A percentile compares a stretch with the other conserved stretches of the same genome.
These are phyloP conservation scores for Melanerpes formicivorus DNA, from an alignment of 2,113 vertebrate species.

Conservation along the genomic window DNA sequence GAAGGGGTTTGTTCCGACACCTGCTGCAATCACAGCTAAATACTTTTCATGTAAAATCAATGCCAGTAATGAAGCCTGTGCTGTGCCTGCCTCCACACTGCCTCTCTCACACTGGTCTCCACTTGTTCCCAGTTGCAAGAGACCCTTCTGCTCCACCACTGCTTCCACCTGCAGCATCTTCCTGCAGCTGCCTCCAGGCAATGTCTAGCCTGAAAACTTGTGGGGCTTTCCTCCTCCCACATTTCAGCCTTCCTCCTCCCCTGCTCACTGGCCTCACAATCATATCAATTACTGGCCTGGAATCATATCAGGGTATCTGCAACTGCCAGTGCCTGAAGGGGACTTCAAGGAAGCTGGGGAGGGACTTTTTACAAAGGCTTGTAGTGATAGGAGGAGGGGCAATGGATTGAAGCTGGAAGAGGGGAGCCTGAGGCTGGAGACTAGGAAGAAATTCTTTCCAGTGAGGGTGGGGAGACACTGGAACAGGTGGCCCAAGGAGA, in stretches of 20 bases:
- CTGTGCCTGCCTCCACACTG: neutral
- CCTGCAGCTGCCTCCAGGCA: accelerated
- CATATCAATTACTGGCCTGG: neutral
- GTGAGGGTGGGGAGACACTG: too few relatives aligned
- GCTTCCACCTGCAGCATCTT: neutral
- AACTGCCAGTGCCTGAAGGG: too few relatives aligned
- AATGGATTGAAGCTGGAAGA: too few relatives aligned
- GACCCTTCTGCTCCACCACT: accelerated
- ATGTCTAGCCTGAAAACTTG: neutral
- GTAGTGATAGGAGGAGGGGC: too few relatives aligned
- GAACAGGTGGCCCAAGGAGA: too few relatives aligned
- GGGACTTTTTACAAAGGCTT: too few relatives aligned
- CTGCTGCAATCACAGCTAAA: slow-evolving; percentile 40
- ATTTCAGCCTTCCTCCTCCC: neutral
- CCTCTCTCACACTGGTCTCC: neutral
- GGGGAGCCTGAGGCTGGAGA: too few relatives aligned
- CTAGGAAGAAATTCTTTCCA: too few relatives aligned
- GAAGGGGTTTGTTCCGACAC: slow-evolving; percentile 50
- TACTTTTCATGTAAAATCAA: neutral
- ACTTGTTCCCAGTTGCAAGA: neutral
- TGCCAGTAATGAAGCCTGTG: neutral
- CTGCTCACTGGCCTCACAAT: neutral
- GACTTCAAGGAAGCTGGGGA: too few relatives aligned
- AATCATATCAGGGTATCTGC: accelerated
- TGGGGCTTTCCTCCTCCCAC: neutral